These are phyloP conservation scores for Phaenicophaeus curvirostris DNA, from an alignment of 2,797 vertebrate species.

Conservation along the genomic window DNA sequence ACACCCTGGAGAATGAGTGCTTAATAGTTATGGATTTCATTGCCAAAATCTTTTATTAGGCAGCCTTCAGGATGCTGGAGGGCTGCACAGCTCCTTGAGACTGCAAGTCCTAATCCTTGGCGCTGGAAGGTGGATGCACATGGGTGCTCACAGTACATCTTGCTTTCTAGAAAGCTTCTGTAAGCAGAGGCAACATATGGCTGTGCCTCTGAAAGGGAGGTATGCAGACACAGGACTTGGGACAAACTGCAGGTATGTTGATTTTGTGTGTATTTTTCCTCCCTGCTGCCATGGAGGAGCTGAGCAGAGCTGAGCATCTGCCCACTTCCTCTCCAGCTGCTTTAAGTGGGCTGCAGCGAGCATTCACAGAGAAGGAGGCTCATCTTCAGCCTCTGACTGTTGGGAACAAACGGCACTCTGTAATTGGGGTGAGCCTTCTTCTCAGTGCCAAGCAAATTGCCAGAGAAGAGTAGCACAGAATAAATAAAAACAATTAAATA, in stretches of 20 bases:
- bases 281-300: neutral
- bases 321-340: constrained; percentile 3
- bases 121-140: neutral
- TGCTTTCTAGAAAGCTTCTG: neutral
- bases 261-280: neutral
- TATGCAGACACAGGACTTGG: neutral
- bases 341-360: neutral
- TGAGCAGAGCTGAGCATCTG: neutral
- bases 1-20: neutral
- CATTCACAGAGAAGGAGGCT: neutral
- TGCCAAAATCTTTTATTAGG: neutral
- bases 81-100: neutral
- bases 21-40: too few species aligned
- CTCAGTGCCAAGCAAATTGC: neutral
- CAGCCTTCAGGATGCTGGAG: neutral
- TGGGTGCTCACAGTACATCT: rapidly evolving
- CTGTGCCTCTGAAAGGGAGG: neutral
- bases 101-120: neutral
- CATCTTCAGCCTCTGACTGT: neutral
- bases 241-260: neutral
- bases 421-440: neutral
- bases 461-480: neutral
- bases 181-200: rapidly evolving
- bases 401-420: neutral
- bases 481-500: neutral